Base-by-base conservation (phyloP, 2,113 vertebrate species). In the Thunnus thynnus region DNA sequence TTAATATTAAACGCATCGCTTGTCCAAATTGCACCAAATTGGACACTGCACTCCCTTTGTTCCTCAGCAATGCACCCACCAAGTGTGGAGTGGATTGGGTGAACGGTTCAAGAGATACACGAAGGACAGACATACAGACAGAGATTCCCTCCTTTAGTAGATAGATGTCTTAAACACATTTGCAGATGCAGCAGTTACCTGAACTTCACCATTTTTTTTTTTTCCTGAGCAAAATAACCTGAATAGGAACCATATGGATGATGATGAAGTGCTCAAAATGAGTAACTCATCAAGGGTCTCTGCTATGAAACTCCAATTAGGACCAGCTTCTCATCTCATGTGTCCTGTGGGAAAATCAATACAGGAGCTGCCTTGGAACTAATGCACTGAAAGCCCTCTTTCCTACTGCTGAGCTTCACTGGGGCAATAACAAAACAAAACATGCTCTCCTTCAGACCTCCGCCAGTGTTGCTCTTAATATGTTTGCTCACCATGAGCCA, bases 291-390 rank as follows among this genome's bases (percentile, higher is more conserved):
- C 57, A 79, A 58, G 65, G 5, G 76, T 76, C 62, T 80, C 66
- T 36, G 62, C 74, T 74, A 81, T 81, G 76, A 88, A 77, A 76
- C 79, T 90, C 80, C 84, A 89, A 90, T 88, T 84, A 89, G 77
- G 84, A 78, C 47, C 46, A 1, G 82, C 76, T 55, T 75, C 65
- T 55, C 80, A 70, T 90, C 80, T 66, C 63, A 18, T n/a, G 18
- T 71, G 64, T 86, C 79, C 79, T 70, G 7, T 52, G 85, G 81
- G 85, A 72, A 88, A 93, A 91, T 94, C 90, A 86, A 92, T 91
- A 80, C 52, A 57, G 76, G 69, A 86, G 74, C 70, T 82, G 80
- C 87, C 77, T 80, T 57, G 57, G 52, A 82, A 51, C 70, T 72
- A 85, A 90, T 86, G 89, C 62, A 69, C 70, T 86, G 76, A 89